Percentiles rank a stretch among this genome's conserved stretches.
These are phyloP conservation scores for Psammodynastes pulverulentus DNA, from an alignment of 2,113 vertebrate genomes.

Conservation along the genomic window DNA sequence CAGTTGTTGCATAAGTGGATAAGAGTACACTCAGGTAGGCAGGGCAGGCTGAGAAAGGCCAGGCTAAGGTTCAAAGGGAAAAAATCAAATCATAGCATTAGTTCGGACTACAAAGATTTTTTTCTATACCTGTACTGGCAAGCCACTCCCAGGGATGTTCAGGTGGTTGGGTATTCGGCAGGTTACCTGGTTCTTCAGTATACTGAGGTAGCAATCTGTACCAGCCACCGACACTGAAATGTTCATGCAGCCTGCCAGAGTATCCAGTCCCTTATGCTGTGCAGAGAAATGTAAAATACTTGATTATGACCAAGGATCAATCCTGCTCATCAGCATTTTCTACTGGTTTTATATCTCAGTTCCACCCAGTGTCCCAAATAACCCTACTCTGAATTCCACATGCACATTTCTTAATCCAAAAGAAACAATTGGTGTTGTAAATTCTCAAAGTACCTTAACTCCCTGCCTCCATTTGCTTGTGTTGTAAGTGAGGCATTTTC, in stretches of 20 bases:
- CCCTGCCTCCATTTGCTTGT: neutral
- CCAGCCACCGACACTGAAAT: conserved; percentile 83
- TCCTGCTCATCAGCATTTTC: neutral
- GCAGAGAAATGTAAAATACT: neutral
- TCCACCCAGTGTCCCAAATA: neutral
- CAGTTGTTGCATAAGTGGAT: neutral
- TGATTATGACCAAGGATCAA: neutral
- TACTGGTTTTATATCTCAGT: neutral
- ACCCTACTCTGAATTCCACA: neutral
- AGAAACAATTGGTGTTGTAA: neutral
- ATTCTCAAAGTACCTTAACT: neutral
- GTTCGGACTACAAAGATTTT: neutral
- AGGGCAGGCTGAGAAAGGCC: neutral
- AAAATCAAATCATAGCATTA: neutral
- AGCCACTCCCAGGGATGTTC: conserved; percentile 67
- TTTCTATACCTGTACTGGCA: conserved; percentile 75
- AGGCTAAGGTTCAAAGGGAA: neutral
- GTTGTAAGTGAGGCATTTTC: neutral
- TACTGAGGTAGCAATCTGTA: conserved; percentile 78
- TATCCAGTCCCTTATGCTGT: conserved; percentile 82
- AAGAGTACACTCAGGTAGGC: neutral
- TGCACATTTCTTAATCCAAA: neutral
- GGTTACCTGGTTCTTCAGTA: conserved; percentile 84
- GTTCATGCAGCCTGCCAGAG: conserved; percentile 81
- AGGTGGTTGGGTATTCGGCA: conserved; percentile 82